These are phyloP conservation scores for Alfaro cultratus DNA, from an alignment of 2,797 vertebrate species.

Conservation along the genomic window DNA sequence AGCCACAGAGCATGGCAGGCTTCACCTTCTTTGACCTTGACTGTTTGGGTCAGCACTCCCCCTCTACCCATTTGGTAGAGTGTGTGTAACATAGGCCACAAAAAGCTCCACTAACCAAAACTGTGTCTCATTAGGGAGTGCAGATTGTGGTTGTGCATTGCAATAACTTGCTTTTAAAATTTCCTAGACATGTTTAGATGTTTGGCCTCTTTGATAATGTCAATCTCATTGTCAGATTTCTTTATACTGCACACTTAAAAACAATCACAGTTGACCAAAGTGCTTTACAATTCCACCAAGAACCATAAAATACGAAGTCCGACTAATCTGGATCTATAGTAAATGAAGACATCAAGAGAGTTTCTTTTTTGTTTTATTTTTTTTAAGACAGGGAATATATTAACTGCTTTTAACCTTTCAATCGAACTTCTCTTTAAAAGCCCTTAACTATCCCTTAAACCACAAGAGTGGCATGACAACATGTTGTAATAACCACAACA, in stretches of 20 bases:
- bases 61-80: slow-evolving; percentile 26
- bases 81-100: slow-evolving; percentile 47
- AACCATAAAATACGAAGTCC: neutral
- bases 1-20: slow-evolving; percentile 51
- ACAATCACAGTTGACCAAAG: neutral
- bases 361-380: neutral
- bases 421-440: neutral
- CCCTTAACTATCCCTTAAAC: neutral
- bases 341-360: neutral
- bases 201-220: neutral
- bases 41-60: slow-evolving; percentile 49
- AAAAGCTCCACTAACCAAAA: slow-evolving; percentile 52
- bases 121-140: neutral
- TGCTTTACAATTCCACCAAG: neutral
- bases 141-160: slow-evolving; percentile 29
- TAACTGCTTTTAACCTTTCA: neutral
- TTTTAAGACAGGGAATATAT: neutral
- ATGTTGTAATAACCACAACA: neutral
- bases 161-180: neutral
- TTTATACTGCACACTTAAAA: neutral
- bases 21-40: slow-evolving; percentile 75
- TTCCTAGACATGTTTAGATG: neutral
- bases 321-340: neutral
- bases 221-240: neutral
- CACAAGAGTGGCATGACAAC: neutral